Percentiles rank a stretch among this genome's conserved stretches.
Conservation (phyloP, 2,797 vertebrate species). For the Hyperoplus lanceolatus region DNA sequence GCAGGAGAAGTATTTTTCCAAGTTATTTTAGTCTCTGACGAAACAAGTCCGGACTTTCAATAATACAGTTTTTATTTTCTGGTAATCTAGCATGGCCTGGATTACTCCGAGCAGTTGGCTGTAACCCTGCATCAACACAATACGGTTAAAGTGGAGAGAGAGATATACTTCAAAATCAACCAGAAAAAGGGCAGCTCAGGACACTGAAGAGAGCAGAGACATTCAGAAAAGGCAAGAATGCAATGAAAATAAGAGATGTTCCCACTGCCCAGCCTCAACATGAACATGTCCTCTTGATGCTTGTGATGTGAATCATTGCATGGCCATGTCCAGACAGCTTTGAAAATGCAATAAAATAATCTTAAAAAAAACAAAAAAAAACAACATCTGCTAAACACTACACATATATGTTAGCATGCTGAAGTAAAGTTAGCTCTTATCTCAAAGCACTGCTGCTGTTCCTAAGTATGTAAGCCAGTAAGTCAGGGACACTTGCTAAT, state of each 20-base stretch:
- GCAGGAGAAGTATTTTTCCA: conserved; percentile 69
- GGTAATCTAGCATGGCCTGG: conserved; percentile 67
- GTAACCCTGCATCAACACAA: conserved; percentile 67
- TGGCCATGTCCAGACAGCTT: no score
- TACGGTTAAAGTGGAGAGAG: conserved; percentile 60
- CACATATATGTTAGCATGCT: neutral
- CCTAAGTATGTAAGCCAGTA: neutral
- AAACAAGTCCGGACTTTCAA: conserved; percentile 62
- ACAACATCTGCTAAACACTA: no score
- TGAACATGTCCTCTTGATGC: neutral
- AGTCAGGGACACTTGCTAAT: no score
- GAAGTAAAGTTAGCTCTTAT: neutral
- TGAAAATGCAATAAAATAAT: no score
- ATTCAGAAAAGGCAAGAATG: neutral
- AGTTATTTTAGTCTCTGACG: conserved; percentile 75
- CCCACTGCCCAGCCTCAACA: neutral
- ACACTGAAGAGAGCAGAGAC: conserved; percentile 36
- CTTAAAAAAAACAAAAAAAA: neutral
- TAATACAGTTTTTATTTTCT: conserved; percentile 73
- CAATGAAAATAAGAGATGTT: neutral
- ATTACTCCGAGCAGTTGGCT: conserved; percentile 63
- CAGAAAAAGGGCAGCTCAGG: conserved; percentile 58
- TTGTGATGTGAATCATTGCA: neutral
- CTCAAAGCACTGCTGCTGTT: neutral
- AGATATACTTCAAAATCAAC: conserved; percentile 50